These are phyloP conservation scores for Sminthurinus signatus DNA, from an alignment of 1,140 invertebrate genomes.

Conservation along the genomic window DNA sequence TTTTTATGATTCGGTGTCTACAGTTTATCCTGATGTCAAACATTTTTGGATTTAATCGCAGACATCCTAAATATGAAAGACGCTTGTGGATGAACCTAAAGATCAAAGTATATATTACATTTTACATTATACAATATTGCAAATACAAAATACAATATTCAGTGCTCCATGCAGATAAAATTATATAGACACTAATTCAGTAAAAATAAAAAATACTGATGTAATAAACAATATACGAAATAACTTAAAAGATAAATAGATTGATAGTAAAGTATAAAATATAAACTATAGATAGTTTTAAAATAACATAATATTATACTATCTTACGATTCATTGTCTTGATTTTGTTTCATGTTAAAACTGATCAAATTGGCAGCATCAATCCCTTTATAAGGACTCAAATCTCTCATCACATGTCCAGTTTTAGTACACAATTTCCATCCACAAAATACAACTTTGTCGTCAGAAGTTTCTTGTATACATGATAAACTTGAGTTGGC, in stretches of 20 bases:
- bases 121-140: too few species aligned
- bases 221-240: too few species aligned
- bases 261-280: too few species aligned
- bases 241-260: too few species aligned
- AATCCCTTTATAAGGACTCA: conserved; percentile 20
- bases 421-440: conserved; percentile 27
- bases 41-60: conserved; percentile 13
- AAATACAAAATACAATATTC: too few species aligned
- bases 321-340: conserved; percentile 4
- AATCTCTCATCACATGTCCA: conserved; percentile 29
- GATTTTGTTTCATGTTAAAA: not conserved
- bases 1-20: conserved; percentile 12
- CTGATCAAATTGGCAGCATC: conserved; percentile 16
- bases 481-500: not conserved
- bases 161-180: too few species aligned
- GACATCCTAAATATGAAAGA: not conserved
- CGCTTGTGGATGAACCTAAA: conserved; percentile 8
- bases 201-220: too few species aligned
- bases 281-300: not conserved
- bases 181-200: too few species aligned
- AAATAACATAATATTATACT: too few species aligned
- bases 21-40: conserved; percentile 26
- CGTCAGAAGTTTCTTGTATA: not conserved
- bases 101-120: too few species aligned
- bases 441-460: conserved; percentile 25